These are phyloP conservation scores for Aphis craccivora DNA, from an alignment of 1,140 invertebrate species.

Conservation along the genomic window DNA sequence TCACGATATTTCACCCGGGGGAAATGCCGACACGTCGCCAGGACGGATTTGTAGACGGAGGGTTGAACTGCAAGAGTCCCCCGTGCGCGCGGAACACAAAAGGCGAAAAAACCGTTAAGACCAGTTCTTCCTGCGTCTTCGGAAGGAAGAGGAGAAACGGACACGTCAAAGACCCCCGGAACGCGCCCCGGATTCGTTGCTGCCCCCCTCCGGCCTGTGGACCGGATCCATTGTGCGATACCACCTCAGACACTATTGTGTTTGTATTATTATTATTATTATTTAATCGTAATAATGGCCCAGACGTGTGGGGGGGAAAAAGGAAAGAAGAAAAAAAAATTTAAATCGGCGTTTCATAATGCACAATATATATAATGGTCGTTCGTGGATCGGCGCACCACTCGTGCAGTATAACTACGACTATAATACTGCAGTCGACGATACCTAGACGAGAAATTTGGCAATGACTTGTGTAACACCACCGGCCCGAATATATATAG, in stretches of 20 bases:
- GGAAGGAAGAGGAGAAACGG: conserved; percentile 51
- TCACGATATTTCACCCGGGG: conserved; percentile 44
- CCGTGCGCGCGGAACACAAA: conserved; percentile 28
- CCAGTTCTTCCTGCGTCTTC: conserved; percentile 54
- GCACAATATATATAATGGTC: not conserved
- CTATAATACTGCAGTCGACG: not conserved
- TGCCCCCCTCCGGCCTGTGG: not conserved
- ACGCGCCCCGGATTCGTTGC: conserved; percentile 21
- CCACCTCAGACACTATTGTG: conserved; percentile 48
- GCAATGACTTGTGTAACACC: not conserved
- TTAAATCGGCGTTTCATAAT: not conserved
- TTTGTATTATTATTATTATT: conserved; percentile 31
- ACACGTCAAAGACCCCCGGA: conserved; percentile 40
- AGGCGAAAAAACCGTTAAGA: conserved; percentile 56
- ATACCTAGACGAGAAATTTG: not conserved
- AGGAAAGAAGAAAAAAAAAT: conserved; percentile 21
- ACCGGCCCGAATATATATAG: not conserved
- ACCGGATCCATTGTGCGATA: conserved; percentile 55
- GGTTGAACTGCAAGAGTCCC: conserved; percentile 30
- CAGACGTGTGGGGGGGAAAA: conserved; percentile 22
- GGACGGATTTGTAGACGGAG: conserved; percentile 23
- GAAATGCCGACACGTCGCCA: conserved; percentile 6
- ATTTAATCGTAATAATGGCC: conserved; percentile 52
- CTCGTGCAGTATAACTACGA: not conserved
- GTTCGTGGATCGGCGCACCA: not conserved